Conservation (phyloP, 2,113 vertebrate species). For the Junco hyemalis region DNA sequence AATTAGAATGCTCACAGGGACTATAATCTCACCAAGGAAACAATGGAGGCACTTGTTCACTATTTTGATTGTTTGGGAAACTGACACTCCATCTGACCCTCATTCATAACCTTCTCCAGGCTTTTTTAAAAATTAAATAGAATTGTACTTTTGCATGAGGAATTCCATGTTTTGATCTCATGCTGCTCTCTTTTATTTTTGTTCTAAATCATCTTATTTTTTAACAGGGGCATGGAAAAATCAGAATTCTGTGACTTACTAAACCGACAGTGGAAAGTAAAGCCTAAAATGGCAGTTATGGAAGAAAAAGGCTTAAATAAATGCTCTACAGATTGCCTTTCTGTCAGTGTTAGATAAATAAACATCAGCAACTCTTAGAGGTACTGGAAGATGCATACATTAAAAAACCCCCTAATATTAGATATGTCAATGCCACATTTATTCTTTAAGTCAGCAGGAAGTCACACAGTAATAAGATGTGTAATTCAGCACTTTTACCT, state of each 20-base stretch:
- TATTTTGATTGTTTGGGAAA: neutral
- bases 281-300: neutral
- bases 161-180: neutral
- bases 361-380: neutral
- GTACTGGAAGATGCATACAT: neutral
- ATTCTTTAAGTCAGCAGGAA: neutral
- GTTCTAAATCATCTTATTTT: neutral
- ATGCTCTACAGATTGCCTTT: neutral
- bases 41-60: rapidly evolving
- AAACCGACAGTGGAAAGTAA: neutral
- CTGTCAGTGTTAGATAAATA: neutral
- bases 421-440: neutral
- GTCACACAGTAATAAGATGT: neutral
- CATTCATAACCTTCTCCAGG: neutral
- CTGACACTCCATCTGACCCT: neutral
- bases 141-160: neutral
- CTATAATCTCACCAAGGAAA: neutral
- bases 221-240: neutral
- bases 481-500: neutral
- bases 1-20: neutral
- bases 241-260: neutral
- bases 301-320: neutral
- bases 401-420: neutral
- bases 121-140: neutral
- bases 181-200: neutral